Conservation (phyloP, 2,888 invertebrate genomes). For the Polyommatus icarus region DNA sequence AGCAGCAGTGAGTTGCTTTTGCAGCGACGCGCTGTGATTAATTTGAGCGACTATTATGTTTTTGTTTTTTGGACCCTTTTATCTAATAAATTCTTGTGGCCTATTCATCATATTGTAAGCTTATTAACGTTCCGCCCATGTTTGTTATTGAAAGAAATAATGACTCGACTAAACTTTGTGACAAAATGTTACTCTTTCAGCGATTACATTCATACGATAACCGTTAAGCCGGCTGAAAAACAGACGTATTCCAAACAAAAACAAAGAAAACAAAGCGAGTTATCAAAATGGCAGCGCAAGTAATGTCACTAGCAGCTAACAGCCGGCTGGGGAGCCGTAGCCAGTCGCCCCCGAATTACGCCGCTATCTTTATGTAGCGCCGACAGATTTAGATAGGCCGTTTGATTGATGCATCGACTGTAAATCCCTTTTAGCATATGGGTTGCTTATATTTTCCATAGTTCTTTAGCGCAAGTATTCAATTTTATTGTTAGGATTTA, state of each 20-base stretch:
- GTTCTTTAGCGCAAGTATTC: background rate
- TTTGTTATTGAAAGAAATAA: background rate
- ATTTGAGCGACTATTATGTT: background rate
- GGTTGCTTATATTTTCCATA: background rate
- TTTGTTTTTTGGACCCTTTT: background rate
- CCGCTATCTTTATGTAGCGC: conserved; percentile 61
- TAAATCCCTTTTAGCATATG: conserved; percentile 46
- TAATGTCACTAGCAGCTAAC: conserved; percentile 47
- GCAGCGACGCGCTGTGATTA: background rate
- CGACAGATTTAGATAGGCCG: conserved; percentile 62
- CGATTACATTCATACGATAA: background rate
- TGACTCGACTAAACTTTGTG: background rate
- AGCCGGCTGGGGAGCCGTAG: conserved; percentile 63
- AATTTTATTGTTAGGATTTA: background rate
- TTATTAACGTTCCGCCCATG: background rate
- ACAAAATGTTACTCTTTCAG: background rate
- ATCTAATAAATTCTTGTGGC: background rate
- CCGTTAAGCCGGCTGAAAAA: conserved; percentile 11
- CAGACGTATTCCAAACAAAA: conserved; percentile 24
- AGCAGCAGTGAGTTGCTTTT: background rate
- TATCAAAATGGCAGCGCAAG: conserved; percentile 45
- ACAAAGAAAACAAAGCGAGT: conserved; percentile 38
- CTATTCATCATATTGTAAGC: background rate
- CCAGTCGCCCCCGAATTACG: conserved; percentile 61
- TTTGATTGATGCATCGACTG: conserved; percentile 54